Base-by-base conservation (phyloP, 2,888 invertebrate species). In the Tachina grossa region DNA sequence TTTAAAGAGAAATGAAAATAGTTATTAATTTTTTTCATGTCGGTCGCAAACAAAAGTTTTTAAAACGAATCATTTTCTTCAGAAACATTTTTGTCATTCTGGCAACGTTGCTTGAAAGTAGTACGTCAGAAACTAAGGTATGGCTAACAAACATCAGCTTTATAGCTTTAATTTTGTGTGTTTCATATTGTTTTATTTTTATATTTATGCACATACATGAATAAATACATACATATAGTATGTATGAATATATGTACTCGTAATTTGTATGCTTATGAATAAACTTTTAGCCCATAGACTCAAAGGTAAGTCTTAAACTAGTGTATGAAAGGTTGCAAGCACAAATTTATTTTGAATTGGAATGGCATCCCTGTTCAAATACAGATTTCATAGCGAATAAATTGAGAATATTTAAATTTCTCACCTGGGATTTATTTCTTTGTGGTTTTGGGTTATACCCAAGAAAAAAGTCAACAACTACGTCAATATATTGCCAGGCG, bases 361-460 rank as follows among this genome's bases (percentile, higher is more conserved):
- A 31, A n/a, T 63, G 61, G 57, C 76, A 76, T 39, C 41, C n/a
- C 49, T 55, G 13, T 19, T 41, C 5, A 39, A 14, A 43, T 31
- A 31, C 11, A 43, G 2, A 49, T 41, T 61, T 63, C 14, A n/a
- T 65, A 71, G 43, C 13, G 63, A 55, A 55, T 43, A 45, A 19
- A 31, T 51, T 47, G 71, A 72, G 71, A 66, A 69, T n/a, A 61
- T 59, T 77, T 51, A 39, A 80, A 49, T 39, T 39, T 63, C 65
- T 80, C 72, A 69, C 74, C 69, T 78, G 63, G 86, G 77, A 81
- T 83, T 83, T 77, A 65, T 61, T 85, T 63, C 57, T 43, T 68
- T 84, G 78, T 22, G 81, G 81, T 75, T 84, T 79, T 84, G 81
- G 86, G 81, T 80, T 81, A 81, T 84, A 81, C 86, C 86, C 68